These are phyloP conservation scores for Drosophila repletoides DNA, from an alignment of 1,140 invertebrate species.

Conservation along the genomic window DNA sequence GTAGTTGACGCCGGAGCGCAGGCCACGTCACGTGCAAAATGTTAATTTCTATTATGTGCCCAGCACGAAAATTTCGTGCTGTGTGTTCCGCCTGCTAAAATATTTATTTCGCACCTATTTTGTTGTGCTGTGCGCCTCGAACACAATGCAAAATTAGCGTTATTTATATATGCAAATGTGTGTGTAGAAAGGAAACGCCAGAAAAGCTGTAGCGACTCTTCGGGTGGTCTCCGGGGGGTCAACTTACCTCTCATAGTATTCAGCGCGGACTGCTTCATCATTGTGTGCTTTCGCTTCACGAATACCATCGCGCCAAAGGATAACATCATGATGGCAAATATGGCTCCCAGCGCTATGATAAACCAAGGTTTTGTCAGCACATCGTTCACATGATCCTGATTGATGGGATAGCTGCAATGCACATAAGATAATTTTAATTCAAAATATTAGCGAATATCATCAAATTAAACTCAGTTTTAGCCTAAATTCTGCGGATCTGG, in stretches of 20 bases:
- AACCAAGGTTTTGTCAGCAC: constrained; percentile 88
- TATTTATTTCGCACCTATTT: constrained; percentile 80
- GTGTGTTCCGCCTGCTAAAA: constrained; percentile 58
- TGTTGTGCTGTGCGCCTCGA: constrained; percentile 30
- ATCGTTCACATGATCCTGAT: constrained; percentile 83
- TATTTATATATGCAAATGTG: constrained; percentile 74
- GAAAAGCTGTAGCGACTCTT: constrained; percentile 18
- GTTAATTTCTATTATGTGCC: constrained; percentile 74
- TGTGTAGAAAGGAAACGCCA: constrained; percentile 59
- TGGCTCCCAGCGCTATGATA: constrained; percentile 87
- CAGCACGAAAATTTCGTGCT: constrained; percentile 36
- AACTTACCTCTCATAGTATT: constrained; percentile 81
- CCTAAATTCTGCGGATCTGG: not conserved
- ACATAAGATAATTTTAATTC: constrained; percentile 19
- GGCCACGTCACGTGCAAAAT: constrained; percentile 70
- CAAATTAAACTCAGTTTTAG: not conserved
- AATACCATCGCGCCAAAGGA: constrained; percentile 87
- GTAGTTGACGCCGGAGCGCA: not conserved
- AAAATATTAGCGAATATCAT: no score
- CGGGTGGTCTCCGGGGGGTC: not conserved
- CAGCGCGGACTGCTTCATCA: constrained; percentile 82
- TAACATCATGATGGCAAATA: constrained; percentile 87
- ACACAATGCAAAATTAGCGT: constrained; percentile 74
- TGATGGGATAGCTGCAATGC: constrained; percentile 83
- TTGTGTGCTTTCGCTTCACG: constrained; percentile 83